Percentiles rank a stretch among this genome's conserved stretches.
These are phyloP conservation scores for Cheilosia vernalis DNA, from an alignment of 2,888 invertebrate species.

Conservation along the genomic window DNA sequence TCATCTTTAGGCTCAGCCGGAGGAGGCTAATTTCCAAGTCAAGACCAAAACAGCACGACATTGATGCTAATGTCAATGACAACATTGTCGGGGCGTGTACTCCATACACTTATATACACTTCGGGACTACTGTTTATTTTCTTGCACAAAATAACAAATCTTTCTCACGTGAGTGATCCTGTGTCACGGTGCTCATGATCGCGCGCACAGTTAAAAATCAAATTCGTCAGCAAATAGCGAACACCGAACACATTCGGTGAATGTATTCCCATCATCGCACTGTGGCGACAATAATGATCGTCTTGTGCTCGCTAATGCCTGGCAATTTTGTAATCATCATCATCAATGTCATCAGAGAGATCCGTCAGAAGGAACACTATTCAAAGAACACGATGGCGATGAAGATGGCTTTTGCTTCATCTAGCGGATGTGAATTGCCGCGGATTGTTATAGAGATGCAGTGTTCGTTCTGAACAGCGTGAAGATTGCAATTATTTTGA, in stretches of 20 bases:
- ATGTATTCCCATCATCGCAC: slow-evolving; percentile 54
- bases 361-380: slow-evolving; percentile 42
- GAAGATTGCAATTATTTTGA: slow-evolving; percentile 65
- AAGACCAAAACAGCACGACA: slow-evolving; percentile 68
- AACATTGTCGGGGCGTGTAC: slow-evolving; percentile 48
- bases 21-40: slow-evolving; percentile 66
- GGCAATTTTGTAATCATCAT: slow-evolving; percentile 73
- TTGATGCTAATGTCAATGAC: slow-evolving; percentile 69
- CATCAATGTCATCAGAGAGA: slow-evolving; percentile 53
- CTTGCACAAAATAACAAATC: slow-evolving; percentile 20
- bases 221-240: slow-evolving; percentile 59
- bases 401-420: slow-evolving; percentile 13
- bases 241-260: slow-evolving; percentile 70
- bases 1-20: slow-evolving; percentile 43
- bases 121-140: slow-evolving; percentile 3
- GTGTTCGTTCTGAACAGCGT: slow-evolving; percentile 58
- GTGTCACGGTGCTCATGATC: slow-evolving; percentile 62
- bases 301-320: slow-evolving; percentile 62
- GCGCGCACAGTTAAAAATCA: slow-evolving; percentile 36
- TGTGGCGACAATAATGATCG: slow-evolving; percentile 65
- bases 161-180: slow-evolving; percentile 73
- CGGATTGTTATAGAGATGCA: slow-evolving; percentile 47
- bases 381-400: not conserved
- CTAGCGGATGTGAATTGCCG: slow-evolving; percentile 60
- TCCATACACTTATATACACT: too few relatives aligned